Percentiles rank a stretch among this genome's conserved stretches.
Evolutionary conservation across 2,113 vertebrate species (phyloP).

Genomic region (Caranx ignobilis): DNA sequence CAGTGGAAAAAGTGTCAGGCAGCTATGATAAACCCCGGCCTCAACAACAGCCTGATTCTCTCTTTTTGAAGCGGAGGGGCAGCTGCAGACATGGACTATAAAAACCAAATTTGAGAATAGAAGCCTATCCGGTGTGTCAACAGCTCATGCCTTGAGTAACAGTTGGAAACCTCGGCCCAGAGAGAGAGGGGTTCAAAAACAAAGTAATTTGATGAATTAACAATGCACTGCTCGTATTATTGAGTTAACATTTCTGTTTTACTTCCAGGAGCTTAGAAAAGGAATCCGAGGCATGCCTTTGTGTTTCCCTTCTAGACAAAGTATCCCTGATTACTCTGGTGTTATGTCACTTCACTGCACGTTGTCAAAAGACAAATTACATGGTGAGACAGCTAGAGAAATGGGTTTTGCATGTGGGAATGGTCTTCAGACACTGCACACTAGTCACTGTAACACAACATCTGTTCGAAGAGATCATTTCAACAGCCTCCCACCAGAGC

Average conservation of each 20-base stretch:
- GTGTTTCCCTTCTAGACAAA: slow-evolving; percentile 79
- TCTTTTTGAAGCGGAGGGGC: slow-evolving; percentile 78
- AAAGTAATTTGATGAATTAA: slow-evolving; percentile 71
- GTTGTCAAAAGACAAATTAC: slow-evolving; percentile 74
- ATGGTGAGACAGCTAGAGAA: slow-evolving; percentile 57
- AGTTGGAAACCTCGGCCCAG: slow-evolving; percentile 71
- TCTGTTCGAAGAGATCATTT: slow-evolving; percentile 77
- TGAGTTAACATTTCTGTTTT: slow-evolving; percentile 76
- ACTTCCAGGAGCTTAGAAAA: slow-evolving; percentile 77
- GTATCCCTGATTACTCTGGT: slow-evolving; percentile 76
- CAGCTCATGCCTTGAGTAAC: slow-evolving; percentile 72
- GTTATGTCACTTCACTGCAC: slow-evolving; percentile 75
- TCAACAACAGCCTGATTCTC: slow-evolving; percentile 76
- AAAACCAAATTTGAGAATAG: slow-evolving; percentile 80
- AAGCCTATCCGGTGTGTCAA: slow-evolving; percentile 74
- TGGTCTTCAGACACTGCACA: slow-evolving; percentile 55
- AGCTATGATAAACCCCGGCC: slow-evolving; percentile 64
- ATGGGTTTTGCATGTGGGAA: slow-evolving; percentile 73
- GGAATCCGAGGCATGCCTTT: slow-evolving; percentile 76
- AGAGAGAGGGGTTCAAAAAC: slow-evolving; percentile 65
- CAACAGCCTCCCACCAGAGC: slow-evolving; percentile 49
- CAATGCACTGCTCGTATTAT: slow-evolving; percentile 65
- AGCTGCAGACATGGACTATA: slow-evolving; percentile 83
- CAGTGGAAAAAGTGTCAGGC: slow-evolving; percentile 67
- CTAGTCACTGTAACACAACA: slow-evolving; percentile 70